Conservation (phyloP, 2,797 vertebrate species). For the Microchirus variegatus region DNA sequence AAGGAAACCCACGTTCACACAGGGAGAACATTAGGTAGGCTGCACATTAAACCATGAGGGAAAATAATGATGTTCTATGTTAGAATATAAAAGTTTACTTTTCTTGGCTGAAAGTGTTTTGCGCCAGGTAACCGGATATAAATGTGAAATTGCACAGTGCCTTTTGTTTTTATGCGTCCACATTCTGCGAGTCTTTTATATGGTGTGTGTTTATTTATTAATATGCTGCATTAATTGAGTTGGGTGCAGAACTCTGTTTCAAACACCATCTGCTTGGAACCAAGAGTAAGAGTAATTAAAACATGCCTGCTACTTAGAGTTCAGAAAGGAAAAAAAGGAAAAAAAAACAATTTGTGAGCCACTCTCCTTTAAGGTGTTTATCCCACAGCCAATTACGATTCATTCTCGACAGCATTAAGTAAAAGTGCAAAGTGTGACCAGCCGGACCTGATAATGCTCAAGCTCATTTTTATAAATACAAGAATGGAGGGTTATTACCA, state of each 20-base stretch:
- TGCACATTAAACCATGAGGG: no score
- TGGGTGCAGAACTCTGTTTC: constrained; percentile 61
- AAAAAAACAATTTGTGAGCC: constrained; percentile 68
- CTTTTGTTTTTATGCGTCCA: constrained; percentile 42
- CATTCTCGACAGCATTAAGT: constrained; percentile 41
- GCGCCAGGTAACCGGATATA: constrained; percentile 20
- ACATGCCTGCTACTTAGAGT: constrained; percentile 72
- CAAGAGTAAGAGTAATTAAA: constrained; percentile 78
- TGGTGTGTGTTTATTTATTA: constrained; percentile 56
- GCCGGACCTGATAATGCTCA: constrained; percentile 40
- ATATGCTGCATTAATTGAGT: constrained; percentile 62
- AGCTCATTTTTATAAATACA: constrained; percentile 37
- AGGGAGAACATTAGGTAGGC: no score
- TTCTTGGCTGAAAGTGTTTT: constrained; percentile 13
- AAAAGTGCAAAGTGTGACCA: constrained; percentile 40
- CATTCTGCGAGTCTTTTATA: constrained; percentile 47
- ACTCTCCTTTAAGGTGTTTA: constrained; percentile 63
- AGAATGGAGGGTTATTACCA: background rate
- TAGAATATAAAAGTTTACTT: constrained; percentile 22
- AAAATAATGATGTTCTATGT: no score
- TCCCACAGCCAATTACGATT: constrained; percentile 64
- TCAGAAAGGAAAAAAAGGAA: constrained; percentile 25
- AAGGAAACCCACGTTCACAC: no score
- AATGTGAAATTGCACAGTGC: constrained; percentile 41
- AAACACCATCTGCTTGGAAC: constrained; percentile 76